A percentile compares a stretch with the other conserved stretches of the same genome.
Evolutionary conservation across 2,113 vertebrate species (phyloP).

Genomic region (Brachyistius frenatus): DNA sequence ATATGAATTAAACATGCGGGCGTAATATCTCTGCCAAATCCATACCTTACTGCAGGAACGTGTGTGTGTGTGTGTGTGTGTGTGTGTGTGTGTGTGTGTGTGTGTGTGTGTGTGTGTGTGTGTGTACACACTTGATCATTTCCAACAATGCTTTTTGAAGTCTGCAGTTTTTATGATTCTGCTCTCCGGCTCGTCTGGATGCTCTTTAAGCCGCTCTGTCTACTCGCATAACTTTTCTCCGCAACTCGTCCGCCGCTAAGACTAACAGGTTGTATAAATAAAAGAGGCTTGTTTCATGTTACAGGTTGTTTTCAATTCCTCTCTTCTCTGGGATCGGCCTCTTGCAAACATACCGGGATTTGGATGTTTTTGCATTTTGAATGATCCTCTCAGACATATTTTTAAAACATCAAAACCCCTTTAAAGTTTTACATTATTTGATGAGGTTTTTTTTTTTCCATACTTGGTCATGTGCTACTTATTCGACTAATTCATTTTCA

Average conservation of each 20-base stretch:
- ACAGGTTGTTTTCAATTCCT: conserved; percentile 47
- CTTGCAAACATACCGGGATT: conserved; percentile 9
- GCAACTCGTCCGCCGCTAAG: neutral
- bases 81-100: conserved; percentile 57
- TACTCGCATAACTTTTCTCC: conserved; percentile 28
- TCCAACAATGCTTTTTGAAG: conserved; percentile 68
- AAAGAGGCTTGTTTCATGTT: conserved; percentile 30
- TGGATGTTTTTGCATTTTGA: conserved; percentile 14
- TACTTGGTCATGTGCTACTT: too few relatives aligned
- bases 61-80: conserved; percentile 65
- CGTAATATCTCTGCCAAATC: conserved; percentile 60
- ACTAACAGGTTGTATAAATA: conserved; percentile 42
- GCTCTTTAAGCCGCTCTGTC: conserved; percentile 34
- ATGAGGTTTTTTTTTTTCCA: neutral
- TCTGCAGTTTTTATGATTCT: conserved; percentile 34
- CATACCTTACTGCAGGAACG: conserved; percentile 56
- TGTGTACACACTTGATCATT: conserved; percentile 19
- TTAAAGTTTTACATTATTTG: neutral
- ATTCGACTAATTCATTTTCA: too few relatives aligned
- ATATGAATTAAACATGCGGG: conserved; percentile 78
- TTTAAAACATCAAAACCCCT: neutral
- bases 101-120: conserved; percentile 76
- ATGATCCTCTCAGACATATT: neutral
- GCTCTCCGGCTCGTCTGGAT: neutral
- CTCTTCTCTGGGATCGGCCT: neutral